Evolutionary conservation across 2,888 invertebrate genomes (phyloP).

Genomic region (Thalpophila matura): DNA sequence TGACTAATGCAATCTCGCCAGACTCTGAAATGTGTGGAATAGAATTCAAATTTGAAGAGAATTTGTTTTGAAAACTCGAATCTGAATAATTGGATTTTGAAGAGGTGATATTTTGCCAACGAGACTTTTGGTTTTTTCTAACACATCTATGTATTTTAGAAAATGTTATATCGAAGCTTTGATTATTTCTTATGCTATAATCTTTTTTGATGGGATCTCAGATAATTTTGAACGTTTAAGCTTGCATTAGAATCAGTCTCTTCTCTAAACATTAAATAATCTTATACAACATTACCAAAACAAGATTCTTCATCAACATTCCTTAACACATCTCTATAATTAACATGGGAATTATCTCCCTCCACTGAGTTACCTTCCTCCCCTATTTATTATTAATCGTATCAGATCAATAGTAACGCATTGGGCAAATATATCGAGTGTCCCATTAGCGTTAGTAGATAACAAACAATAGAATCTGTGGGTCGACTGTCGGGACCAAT

Average conservation of each 20-base stretch:
- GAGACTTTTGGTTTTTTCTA: too few species aligned
- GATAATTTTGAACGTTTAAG: background rate
- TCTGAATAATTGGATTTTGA: too few species aligned
- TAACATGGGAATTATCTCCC: constrained; percentile 17
- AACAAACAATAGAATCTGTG: constrained; percentile 45
- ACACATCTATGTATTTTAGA: too few species aligned
- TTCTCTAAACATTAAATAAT: background rate
- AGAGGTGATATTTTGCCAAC: too few species aligned
- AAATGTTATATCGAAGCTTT: too few species aligned
- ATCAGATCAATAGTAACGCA: constrained; percentile 50
- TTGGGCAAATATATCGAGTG: constrained; percentile 52
- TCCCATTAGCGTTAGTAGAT: constrained; percentile 40
- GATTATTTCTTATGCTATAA: too few species aligned
- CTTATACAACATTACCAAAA: background rate
- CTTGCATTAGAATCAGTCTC: background rate
- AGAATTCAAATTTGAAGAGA: background rate
- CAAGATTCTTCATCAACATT: constrained; percentile 8
- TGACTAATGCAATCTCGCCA: background rate
- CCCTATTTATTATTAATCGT: constrained; percentile 49
- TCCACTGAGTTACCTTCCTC: constrained; percentile 21
- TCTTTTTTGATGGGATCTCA: too few species aligned
- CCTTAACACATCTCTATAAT: constrained; percentile 10
- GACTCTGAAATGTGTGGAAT: background rate
- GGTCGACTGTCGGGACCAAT: constrained; percentile 39
- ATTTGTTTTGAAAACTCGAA: background rate